Evolutionary conservation across 1,140 invertebrate species (phyloP).

Genomic region (Sinella curviseta): DNA sequence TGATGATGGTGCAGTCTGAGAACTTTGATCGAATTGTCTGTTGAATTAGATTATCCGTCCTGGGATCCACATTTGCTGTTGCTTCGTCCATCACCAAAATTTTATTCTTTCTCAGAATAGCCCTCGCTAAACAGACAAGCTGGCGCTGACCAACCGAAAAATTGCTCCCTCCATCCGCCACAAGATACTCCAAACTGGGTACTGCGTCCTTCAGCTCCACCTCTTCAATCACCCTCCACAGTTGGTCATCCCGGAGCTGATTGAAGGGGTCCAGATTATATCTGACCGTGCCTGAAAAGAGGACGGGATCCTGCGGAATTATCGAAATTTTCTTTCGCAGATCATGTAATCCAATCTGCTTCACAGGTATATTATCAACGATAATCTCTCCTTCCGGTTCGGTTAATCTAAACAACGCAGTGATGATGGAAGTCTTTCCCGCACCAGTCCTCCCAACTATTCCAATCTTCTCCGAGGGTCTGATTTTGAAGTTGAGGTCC

Average conservation of each 20-base stretch:
- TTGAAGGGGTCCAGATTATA: constrained; percentile 87
- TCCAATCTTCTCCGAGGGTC: constrained; percentile 65
- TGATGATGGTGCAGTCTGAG: constrained; percentile 73
- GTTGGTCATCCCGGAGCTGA: constrained; percentile 65
- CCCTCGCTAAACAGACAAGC: constrained; percentile 55
- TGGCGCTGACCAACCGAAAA: constrained; percentile 82
- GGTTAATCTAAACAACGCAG: constrained; percentile 70
- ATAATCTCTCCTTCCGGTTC: constrained; percentile 63
- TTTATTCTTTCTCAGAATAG: constrained; percentile 51
- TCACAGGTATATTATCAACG: constrained; percentile 70
- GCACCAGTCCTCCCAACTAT: constrained; percentile 68
- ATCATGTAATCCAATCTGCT: constrained; percentile 67
- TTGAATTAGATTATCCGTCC: constrained; percentile 70
- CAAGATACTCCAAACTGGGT: constrained; percentile 67
- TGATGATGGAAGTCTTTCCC: constrained; percentile 78
- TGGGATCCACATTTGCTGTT: constrained; percentile 56
- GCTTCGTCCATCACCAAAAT: constrained; percentile 59
- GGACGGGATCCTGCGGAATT: constrained; percentile 82
- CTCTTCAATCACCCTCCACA: constrained; percentile 68
- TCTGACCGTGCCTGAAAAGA: constrained; percentile 79
- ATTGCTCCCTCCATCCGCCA: constrained; percentile 74
- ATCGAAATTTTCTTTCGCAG: constrained; percentile 74
- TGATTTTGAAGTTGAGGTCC: constrained; percentile 60
- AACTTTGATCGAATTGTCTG: constrained; percentile 72
- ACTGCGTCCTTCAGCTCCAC: constrained; percentile 69